Base-by-base conservation (phyloP, 2,113 vertebrate species). In the Ptilonorhynchus violaceus region DNA sequence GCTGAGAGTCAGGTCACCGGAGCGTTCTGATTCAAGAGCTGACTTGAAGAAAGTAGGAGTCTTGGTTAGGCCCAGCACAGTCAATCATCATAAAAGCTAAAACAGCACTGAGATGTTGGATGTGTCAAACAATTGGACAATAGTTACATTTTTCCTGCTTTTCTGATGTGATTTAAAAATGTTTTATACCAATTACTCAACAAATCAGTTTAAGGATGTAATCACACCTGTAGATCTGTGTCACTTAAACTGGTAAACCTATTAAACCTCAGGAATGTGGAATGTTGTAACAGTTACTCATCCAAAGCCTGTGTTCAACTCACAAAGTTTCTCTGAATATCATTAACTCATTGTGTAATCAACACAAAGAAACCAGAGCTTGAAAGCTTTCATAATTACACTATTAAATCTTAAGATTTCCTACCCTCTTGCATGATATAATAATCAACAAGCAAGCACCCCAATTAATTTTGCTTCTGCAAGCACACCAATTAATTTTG, bases 381-480 rank as follows among this genome's bases (percentile, higher is more conserved):
- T 93, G 85, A 91, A 95, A 83, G 83, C 85, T 89, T 84, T 88
- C 60, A 22, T 93, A 86, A 95, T 96, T 86, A 56, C 47, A 8
- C 78, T 88, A 59, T 95, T 96, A 95, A 96, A 95, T 94, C 85
- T 94, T 92, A 63, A 74, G 79, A 81, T 93, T 90, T 95, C 68
- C 41, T 78, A 75, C 47, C 72, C 75, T 17, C 52, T 92, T 90
- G 47, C 42, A 83, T 85, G 79, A 92, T 86, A 30, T 24, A 92
- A 60, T 96, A 67, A 89, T 94, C 93, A 97, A 94, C 88, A 96
- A 93, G 85, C 28, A 94, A 85, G 89, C 62, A 95, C 78, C 84
- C 76, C 83, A 64, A 93, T 97, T 96, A 96, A 96, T 96, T 94
- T 68, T 91, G 60, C 83, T 69, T 81, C 56, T 81, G 68, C 18